A percentile compares a stretch with the other conserved stretches of the same genome.
phyloP scores from a whole-genome alignment of 2,888 invertebrate genomes.

The Chrysolina haemoptera region DNA sequence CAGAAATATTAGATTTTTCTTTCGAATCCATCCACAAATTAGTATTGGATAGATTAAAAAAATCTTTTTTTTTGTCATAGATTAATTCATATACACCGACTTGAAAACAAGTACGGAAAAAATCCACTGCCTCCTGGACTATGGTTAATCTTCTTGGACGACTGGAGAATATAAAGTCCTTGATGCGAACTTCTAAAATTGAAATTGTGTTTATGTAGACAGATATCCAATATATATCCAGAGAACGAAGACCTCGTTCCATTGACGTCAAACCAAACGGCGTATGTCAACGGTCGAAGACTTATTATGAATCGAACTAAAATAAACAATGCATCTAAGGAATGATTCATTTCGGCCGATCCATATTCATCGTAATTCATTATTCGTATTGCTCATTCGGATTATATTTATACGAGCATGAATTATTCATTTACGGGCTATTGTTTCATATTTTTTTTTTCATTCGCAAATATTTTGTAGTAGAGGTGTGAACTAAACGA shows the following conservation, averaged over 20 bases:
- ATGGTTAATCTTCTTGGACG: no score
- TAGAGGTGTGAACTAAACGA: background rate
- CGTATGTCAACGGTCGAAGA: slow-evolving; percentile 28
- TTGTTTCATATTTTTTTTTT: background rate
- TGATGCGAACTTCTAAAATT: background rate
- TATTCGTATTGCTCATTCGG: slow-evolving; percentile 15
- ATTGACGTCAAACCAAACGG: slow-evolving; percentile 29
- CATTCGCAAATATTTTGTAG: background rate
- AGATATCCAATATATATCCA: background rate
- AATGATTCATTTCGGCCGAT: slow-evolving; percentile 24
- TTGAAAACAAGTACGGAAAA: no score
- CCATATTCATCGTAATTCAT: slow-evolving; percentile 21
- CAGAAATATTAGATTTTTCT: no score
- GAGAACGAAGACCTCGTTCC: slow-evolving; percentile 27
- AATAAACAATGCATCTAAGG: slow-evolving; percentile 28
- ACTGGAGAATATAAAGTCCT: background rate
- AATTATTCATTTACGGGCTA: background rate
- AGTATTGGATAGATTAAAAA: no score
- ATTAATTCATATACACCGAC: no score
- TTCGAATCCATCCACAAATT: no score
- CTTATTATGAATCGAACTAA: slow-evolving; percentile 22
- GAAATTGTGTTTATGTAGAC: slow-evolving; percentile 9
- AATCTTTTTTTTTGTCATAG: no score
- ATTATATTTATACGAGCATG: slow-evolving; percentile 3
- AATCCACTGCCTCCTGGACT: no score